These are phyloP conservation scores for Lepus townsendii DNA, from an alignment of 2,797 vertebrate genomes.

Conservation along the genomic window DNA sequence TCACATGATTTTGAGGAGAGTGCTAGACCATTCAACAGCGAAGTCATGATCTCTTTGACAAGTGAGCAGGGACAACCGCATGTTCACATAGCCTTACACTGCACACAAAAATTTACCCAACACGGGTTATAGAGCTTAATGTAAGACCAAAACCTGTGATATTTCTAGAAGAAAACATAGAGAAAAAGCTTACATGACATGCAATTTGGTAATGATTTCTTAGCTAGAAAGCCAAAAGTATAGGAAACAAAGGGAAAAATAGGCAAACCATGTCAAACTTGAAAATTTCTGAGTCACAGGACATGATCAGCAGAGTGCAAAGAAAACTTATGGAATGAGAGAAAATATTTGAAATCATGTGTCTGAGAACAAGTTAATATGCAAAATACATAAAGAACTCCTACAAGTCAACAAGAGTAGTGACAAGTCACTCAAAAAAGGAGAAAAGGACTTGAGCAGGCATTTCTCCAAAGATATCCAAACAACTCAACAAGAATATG, in stretches of 20 bases:
- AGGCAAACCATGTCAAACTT: background rate
- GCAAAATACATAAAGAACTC: no score
- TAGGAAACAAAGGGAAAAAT: background rate
- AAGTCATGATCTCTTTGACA: background rate
- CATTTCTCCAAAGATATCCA: no score
- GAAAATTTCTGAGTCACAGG: background rate
- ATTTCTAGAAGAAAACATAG: background rate
- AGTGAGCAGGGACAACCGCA: no score
- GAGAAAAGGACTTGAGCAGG: background rate
- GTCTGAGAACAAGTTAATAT: background rate
- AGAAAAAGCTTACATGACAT: background rate
- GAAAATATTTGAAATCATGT: background rate
- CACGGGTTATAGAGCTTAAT: background rate
- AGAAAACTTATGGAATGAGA: background rate
- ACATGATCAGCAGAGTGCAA: no score
- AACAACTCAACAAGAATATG: background rate
- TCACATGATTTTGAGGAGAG: background rate
- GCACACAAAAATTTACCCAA: background rate
- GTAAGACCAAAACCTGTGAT: background rate
- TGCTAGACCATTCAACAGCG: background rate
- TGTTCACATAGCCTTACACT: no score
- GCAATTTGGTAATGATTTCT: background rate
- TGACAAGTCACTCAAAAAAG: background rate
- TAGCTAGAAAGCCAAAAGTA: background rate
- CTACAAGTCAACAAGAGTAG: background rate